These are phyloP conservation scores for Conchocele bisecta DNA, from an alignment of 2,888 invertebrate genomes.

Conservation along the genomic window DNA sequence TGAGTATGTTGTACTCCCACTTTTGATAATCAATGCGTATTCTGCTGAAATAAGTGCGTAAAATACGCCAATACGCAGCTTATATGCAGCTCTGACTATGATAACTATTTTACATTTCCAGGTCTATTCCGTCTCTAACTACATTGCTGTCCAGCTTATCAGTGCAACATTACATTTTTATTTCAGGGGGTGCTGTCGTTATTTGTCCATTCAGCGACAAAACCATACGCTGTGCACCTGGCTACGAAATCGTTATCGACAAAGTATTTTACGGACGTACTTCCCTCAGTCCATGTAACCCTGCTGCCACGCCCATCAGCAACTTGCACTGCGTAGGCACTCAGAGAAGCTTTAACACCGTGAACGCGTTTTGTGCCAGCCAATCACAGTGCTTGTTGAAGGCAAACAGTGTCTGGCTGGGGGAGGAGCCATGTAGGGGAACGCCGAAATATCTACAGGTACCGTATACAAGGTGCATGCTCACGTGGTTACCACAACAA, in stretches of 20 bases:
- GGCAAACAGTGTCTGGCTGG: slow-evolving; percentile 30
- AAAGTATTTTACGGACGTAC: slow-evolving; percentile 50
- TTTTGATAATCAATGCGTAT: no score
- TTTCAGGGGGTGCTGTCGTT: slow-evolving; percentile 21
- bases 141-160: no score
- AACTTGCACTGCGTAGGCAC: slow-evolving; percentile 42
- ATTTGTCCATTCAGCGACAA: slow-evolving; percentile 34
- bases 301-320: slow-evolving; percentile 13
- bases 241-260: slow-evolving; percentile 39
- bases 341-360: slow-evolving; percentile 26
- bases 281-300: slow-evolving; percentile 32
- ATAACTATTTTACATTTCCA: background rate
- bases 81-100: background rate
- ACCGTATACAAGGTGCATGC: no score
- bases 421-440: slow-evolving; percentile 59
- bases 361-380: slow-evolving; percentile 41
- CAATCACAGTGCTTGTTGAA: slow-evolving; percentile 47
- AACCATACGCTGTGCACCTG: slow-evolving; percentile 42
- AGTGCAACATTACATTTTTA: background rate
- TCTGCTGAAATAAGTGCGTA: no score
- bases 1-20: no score
- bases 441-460: slow-evolving; percentile 59
- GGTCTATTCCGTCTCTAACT: background rate
- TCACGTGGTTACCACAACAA: no score
- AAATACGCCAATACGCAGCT: no score